Evolutionary conservation across 2,113 vertebrate species (phyloP).

Genomic region (Panurus biarmicus): DNA sequence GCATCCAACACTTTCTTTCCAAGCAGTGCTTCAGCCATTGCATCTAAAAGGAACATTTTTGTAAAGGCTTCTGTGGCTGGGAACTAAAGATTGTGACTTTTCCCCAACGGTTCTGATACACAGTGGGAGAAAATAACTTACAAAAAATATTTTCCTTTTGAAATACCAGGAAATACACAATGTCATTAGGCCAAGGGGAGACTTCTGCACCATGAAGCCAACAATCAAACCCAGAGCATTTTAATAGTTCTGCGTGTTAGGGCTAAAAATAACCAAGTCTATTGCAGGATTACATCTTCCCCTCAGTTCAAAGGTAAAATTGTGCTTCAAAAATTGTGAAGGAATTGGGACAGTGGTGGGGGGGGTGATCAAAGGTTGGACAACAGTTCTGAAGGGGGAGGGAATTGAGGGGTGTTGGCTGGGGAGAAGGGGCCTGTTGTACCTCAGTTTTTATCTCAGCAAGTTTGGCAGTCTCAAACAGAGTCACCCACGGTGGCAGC

Average conservation of each 20-base stretch:
- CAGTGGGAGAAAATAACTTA: neutral
- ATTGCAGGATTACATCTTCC: slow-evolving; percentile 32
- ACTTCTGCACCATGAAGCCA: neutral
- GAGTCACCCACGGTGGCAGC: neutral
- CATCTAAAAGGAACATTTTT: slow-evolving; percentile 7
- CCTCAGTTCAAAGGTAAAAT: slow-evolving; percentile 47
- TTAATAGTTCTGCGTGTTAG: slow-evolving; percentile 16
- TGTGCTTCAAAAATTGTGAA: slow-evolving; percentile 70
- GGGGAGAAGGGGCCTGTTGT: neutral
- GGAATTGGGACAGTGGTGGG: neutral
- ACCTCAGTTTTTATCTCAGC: neutral
- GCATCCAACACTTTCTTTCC: neutral
- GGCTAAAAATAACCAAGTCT: slow-evolving; percentile 57
- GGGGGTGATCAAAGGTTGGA: neutral
- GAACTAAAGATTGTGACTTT: neutral
- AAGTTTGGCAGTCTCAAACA: neutral
- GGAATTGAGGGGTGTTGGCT: neutral
- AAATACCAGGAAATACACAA: neutral
- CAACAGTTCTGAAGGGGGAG: neutral
- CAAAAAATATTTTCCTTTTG: neutral
- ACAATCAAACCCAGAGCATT: neutral
- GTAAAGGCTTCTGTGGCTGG: slow-evolving; percentile 16
- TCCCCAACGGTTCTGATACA: neutral
- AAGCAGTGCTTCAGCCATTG: neutral
- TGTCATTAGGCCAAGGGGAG: neutral